Base-by-base conservation (phyloP, 2,888 invertebrate species). In the Operophtera brumata region DNA sequence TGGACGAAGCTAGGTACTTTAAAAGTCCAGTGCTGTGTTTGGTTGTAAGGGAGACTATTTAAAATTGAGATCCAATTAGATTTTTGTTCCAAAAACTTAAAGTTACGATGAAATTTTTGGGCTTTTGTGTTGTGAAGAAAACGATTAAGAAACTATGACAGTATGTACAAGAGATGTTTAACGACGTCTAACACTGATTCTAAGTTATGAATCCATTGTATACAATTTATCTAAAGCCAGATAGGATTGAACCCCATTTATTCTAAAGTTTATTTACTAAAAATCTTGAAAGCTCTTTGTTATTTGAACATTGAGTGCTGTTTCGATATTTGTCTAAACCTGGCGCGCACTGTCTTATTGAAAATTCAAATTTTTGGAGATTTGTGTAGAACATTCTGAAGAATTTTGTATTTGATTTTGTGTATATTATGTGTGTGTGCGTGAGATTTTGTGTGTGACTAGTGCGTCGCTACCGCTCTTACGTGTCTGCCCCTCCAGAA, bases 221-320 rank as follows among this genome's bases (percentile, higher is more conserved):
- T 88, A 90, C 87, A 84, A 78, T 86, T 75, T 88, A 87, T 84
- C 89, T 90, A 89, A 86, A 89, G 88, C 88, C 89, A 84, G 86
- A 79, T 61, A 80, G 82, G 83, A 80, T 82, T 78, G 79, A 83
- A 83, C 79, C 77, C 79, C 67, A 75, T 61, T 82, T 86, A 87
- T 72, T 78, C 89, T 90, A 87, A 86, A 78, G 80, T 86, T 78
- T 85, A 87, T 85, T 85, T 73, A 84, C 87, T 89, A 88, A 86
- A 62, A 87, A 84, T 80, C 75, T 89, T 84, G 87, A 88, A 80
- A 90, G 90, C 90, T 90, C 89, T 82, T 90, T 88, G 86, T 86
- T 82, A 89, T 90, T 90, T 90, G 90, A 90, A 90, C 90, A 90
- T 90, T 87, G 86, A 84, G 87, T 90, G 88, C 88, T 83, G 86